Conservation (phyloP, 2,888 invertebrate genomes). For the Apocheima hispidaria region DNA sequence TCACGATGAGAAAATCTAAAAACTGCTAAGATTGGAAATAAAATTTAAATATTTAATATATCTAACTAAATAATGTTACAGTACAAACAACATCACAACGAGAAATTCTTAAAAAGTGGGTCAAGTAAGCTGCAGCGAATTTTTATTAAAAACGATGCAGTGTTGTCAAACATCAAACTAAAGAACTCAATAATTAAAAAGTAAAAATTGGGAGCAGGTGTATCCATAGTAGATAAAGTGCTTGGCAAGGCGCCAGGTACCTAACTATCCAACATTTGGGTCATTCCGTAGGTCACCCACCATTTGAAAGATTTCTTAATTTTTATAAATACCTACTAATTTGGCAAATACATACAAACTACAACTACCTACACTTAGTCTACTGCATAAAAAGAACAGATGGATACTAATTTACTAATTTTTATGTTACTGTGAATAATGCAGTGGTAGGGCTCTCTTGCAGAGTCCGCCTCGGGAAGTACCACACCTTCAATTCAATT, state of each 20-base stretch:
- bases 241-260: conserved; percentile 71
- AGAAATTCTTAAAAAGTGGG: conserved; percentile 42
- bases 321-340: conserved; percentile 10
- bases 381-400: too few species aligned
- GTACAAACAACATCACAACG: conserved; percentile 25
- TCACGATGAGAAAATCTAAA: conserved; percentile 28
- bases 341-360: too few species aligned
- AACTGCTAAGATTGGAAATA: neutral
- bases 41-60: neutral
- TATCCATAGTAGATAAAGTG: conserved; percentile 73
- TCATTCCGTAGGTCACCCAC: conserved; percentile 65
- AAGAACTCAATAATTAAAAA: conserved; percentile 79
- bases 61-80: neutral
- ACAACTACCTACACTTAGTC: too few species aligned
- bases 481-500: too few species aligned
- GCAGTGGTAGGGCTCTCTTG: too few species aligned
- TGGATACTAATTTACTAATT: too few species aligned
- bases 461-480: too few species aligned
- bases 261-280: conserved; percentile 66
- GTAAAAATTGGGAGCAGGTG: conserved; percentile 75
- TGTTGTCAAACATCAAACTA: conserved; percentile 67
- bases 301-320: conserved; percentile 47
- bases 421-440: too few species aligned
- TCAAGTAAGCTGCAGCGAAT: conserved; percentile 49
- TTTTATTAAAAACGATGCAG: conserved; percentile 51